Conservation (phyloP, 1,140 invertebrate genomes). For the Eueides isabella region DNA sequence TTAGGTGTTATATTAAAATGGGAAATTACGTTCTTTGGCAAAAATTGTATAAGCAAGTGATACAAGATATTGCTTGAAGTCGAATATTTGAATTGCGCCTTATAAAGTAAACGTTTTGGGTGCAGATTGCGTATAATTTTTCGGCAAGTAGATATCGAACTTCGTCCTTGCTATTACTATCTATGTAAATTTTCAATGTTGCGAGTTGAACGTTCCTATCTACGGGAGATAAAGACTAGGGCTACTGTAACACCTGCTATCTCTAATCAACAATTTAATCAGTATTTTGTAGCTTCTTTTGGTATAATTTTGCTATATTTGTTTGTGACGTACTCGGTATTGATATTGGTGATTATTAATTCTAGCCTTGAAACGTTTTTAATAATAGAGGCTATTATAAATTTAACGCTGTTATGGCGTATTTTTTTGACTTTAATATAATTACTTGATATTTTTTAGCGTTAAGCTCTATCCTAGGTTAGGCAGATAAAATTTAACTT, state of each 20-base stretch:
- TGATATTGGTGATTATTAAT: not conserved
- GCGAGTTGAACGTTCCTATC: constrained; percentile 60
- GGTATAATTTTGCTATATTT: not conserved
- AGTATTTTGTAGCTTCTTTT: not conserved
- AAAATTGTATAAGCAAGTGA: constrained; percentile 1
- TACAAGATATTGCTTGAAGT: not conserved
- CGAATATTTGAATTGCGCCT: not conserved
- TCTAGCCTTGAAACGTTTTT: not conserved
- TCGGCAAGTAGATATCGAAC: constrained; percentile 15
- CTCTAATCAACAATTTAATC: not conserved
- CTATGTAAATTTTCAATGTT: constrained; percentile 58
- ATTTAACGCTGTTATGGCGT: not conserved
- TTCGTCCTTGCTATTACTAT: constrained; percentile 40
- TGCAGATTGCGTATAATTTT: constrained; percentile 17
- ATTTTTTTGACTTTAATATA: no score
- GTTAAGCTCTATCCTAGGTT: no score
- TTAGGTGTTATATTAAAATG: not conserved
- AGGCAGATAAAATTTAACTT: no score
- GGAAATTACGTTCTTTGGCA: not conserved
- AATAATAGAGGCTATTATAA: not conserved
- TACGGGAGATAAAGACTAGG: constrained; percentile 57
- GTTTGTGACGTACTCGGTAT: not conserved
- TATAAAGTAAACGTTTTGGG: not conserved
- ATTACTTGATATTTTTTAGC: no score
- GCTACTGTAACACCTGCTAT: constrained; percentile 4